Percentiles rank a stretch among this genome's conserved stretches.
Conservation (phyloP, 2,113 vertebrate species). For the Pithys albifrons region DNA sequence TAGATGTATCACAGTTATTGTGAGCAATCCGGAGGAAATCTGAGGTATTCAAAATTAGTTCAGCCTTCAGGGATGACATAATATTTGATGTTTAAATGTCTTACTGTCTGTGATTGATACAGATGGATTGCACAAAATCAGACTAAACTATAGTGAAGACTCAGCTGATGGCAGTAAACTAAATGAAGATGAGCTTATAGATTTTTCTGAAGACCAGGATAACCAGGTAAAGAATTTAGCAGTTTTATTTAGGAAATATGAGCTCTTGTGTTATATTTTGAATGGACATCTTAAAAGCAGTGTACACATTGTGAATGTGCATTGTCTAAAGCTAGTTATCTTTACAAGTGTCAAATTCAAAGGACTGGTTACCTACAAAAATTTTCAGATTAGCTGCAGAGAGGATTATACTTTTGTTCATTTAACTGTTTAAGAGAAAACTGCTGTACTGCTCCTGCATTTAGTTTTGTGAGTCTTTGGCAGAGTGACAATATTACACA, state of each 20-base stretch:
- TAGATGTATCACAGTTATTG: neutral
- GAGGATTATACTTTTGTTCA: neutral
- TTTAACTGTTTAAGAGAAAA: neutral
- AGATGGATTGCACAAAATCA: conserved; percentile 93
- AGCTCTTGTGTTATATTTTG: neutral
- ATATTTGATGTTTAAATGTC: conserved; percentile 36
- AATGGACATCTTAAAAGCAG: neutral
- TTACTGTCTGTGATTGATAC: conserved; percentile 52
- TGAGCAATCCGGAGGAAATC: neutral
- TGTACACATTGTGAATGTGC: neutral
- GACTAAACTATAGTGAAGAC: conserved; percentile 84
- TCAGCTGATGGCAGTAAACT: conserved; percentile 73
- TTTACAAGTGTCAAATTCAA: neutral
- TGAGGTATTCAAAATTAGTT: neutral
- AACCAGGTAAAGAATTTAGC: conserved; percentile 81
- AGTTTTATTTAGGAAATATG: neutral
- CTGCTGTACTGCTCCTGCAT: neutral
- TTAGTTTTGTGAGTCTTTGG: neutral
- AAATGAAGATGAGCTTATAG: conserved; percentile 83
- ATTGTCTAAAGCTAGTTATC: neutral
- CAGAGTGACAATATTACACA: neutral
- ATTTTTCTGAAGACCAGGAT: conserved; percentile 95
- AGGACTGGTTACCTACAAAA: neutral
- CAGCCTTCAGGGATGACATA: neutral
- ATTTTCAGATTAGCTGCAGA: neutral